Evolutionary conservation across 2,797 vertebrate genomes (phyloP).

Genomic region (Acanthurus lineatus): DNA sequence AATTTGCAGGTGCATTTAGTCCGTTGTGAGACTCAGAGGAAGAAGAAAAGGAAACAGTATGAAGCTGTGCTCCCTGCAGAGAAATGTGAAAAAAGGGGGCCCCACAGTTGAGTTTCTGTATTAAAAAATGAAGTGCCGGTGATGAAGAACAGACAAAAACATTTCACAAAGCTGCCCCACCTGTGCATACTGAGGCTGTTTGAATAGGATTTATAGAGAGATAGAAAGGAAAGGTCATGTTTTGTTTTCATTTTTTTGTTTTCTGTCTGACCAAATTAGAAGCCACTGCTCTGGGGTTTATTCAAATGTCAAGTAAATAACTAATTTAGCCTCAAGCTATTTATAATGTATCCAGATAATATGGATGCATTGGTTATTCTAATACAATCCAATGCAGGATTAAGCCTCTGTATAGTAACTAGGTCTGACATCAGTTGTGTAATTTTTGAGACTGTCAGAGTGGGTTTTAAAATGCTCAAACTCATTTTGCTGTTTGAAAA

Average conservation of each 20-base stretch:
- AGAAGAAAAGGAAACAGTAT: too few species aligned
- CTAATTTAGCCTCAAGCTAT: background rate
- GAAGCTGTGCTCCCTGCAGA: too few species aligned
- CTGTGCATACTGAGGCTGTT: background rate
- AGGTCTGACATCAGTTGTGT: background rate
- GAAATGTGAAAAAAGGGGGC: background rate
- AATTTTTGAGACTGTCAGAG: background rate
- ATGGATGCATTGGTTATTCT: background rate
- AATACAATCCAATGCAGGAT: background rate
- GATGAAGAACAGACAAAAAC: slow-evolving; percentile 53
- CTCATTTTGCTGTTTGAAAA: background rate
- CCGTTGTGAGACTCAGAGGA: slow-evolving; percentile 36
- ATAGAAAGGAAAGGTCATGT: background rate
- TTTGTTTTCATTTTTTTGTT: background rate
- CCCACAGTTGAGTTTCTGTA: background rate
- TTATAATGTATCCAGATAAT: background rate
- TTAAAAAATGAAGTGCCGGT: slow-evolving; percentile 49
- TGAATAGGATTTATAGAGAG: slow-evolving; percentile 22
- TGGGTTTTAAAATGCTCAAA: background rate
- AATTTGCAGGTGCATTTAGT: slow-evolving; percentile 7
- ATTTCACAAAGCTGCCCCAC: slow-evolving; percentile 6
- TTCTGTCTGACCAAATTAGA: background rate
- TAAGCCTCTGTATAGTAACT: background rate
- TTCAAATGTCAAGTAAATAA: background rate
- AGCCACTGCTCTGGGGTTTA: background rate